Conservation (phyloP, 1,140 invertebrate species). For the Amyelois transitella region DNA sequence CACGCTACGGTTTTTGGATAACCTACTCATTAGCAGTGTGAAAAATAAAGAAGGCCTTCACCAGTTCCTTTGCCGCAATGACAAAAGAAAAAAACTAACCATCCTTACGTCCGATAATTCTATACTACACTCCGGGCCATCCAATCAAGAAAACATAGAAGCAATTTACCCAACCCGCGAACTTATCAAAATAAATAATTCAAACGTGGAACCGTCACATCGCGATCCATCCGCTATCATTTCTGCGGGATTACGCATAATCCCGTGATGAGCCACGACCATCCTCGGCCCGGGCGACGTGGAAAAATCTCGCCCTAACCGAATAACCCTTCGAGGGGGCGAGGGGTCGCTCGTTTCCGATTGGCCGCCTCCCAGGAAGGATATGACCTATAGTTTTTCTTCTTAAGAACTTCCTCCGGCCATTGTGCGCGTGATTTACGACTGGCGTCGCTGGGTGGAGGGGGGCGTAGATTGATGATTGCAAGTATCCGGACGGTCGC, state of each 20-base stretch:
- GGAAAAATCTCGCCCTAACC: constrained; percentile 50
- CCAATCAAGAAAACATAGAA: not conserved
- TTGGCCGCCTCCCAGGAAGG: constrained; percentile 67
- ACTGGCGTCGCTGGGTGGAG: constrained; percentile 20
- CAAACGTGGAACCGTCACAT: constrained; percentile 15
- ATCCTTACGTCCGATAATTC: not conserved
- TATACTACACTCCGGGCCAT: not conserved
- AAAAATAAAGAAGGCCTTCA: too few species aligned
- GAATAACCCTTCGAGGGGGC: constrained; percentile 24
- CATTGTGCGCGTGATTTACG: constrained; percentile 71
- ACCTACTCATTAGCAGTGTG: too few species aligned
- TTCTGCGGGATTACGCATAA: constrained; percentile 29
- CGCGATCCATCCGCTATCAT: constrained; percentile 12
- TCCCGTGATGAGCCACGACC: constrained; percentile 42
- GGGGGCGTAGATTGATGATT: constrained; percentile 48
- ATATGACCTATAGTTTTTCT: constrained; percentile 73
- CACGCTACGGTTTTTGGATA: too few species aligned
- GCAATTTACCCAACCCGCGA: constrained; percentile 3
- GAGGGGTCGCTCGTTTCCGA: constrained; percentile 45
- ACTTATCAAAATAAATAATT: constrained; percentile 35
- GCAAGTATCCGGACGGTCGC: constrained; percentile 43
- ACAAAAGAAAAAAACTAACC: too few species aligned
- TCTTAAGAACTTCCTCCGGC: constrained; percentile 68
- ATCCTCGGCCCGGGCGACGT: constrained; percentile 27
- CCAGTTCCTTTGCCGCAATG: too few species aligned